A percentile compares a stretch with the other conserved stretches of the same genome.
Conservation (phyloP, 92 coral and sea anemone genomes). For the Desmophyllum pertusum region DNA sequence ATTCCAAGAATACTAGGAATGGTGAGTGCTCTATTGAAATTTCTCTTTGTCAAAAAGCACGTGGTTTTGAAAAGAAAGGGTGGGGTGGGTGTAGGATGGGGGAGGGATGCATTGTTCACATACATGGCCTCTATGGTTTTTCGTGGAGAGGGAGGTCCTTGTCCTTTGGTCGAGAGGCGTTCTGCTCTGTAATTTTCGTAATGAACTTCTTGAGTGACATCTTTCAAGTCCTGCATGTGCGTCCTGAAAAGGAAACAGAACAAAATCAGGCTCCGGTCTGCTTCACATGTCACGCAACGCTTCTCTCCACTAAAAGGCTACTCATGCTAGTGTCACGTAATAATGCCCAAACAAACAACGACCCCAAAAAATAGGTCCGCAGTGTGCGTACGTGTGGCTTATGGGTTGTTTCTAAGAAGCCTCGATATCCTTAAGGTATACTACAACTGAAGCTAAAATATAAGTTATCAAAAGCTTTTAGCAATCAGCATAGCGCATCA, state of each 20-base stretch:
- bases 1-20: too few relatives aligned
- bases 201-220: slow-evolving; percentile 98
- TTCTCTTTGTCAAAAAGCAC: too few relatives aligned
- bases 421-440: too few relatives aligned
- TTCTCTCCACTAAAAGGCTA: background rate
- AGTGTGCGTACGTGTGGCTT: too few relatives aligned
- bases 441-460: too few relatives aligned
- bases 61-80: background rate
- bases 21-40: too few relatives aligned
- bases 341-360: too few relatives aligned
- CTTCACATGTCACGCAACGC: background rate
- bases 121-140: slow-evolving; percentile 71
- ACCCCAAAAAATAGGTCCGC: too few relatives aligned
- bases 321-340: background rate
- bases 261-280: background rate
- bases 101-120: slow-evolving; percentile 3
- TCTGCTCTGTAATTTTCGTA: slow-evolving; percentile 97
- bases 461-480: too few relatives aligned
- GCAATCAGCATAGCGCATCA: too few relatives aligned
- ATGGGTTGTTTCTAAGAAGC: too few relatives aligned
- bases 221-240: slow-evolving; percentile 98
- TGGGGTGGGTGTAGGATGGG: background rate
- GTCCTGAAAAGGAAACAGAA: slow-evolving; percentile 58
- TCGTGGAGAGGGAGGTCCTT: slow-evolving; percentile 65
- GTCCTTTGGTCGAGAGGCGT: slow-evolving; percentile 67